Evolutionary conservation across 2,888 invertebrate species (phyloP).

Genomic region (Fissipunctia ypsillon): DNA sequence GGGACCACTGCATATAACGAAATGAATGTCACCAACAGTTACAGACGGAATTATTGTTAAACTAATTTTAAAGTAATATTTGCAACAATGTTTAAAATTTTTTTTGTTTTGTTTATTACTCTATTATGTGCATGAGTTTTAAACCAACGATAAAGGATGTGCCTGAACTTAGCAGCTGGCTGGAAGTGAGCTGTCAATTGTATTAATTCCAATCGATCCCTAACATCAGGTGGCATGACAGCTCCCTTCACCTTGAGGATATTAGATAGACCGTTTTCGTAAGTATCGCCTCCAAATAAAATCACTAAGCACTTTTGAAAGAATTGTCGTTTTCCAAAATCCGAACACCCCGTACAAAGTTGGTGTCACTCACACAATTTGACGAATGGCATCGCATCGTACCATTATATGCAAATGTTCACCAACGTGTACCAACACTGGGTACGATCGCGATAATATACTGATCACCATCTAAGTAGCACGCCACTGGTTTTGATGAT

Average conservation of each 20-base stretch:
- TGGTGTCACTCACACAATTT: conserved; percentile 79
- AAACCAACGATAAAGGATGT: not conserved
- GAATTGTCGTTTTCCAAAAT: not conserved
- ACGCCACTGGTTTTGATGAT: conserved; percentile 61
- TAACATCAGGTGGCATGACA: too few species aligned
- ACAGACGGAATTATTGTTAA: too few species aligned
- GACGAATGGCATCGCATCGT: conserved; percentile 78
- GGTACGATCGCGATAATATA: conserved; percentile 73
- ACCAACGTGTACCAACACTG: conserved; percentile 77
- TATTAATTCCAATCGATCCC: too few species aligned
- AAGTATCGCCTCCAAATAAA: not conserved
- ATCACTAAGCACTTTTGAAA: not conserved
- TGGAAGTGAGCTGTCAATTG: too few species aligned
- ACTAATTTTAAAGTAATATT: too few species aligned
- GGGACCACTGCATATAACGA: too few species aligned
- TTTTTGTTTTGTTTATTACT: too few species aligned
- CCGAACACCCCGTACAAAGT: conserved; percentile 73
- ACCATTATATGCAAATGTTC: conserved; percentile 90
- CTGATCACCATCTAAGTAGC: conserved; percentile 81
- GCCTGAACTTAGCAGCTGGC: not conserved
- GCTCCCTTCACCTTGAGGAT: too few species aligned
- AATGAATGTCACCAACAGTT: too few species aligned
- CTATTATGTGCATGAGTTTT: not conserved
- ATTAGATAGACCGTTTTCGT: too few species aligned
- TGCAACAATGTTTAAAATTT: too few species aligned